Base-by-base conservation (phyloP, 2,797 vertebrate genomes). In the Taeniopygia guttata region DNA sequence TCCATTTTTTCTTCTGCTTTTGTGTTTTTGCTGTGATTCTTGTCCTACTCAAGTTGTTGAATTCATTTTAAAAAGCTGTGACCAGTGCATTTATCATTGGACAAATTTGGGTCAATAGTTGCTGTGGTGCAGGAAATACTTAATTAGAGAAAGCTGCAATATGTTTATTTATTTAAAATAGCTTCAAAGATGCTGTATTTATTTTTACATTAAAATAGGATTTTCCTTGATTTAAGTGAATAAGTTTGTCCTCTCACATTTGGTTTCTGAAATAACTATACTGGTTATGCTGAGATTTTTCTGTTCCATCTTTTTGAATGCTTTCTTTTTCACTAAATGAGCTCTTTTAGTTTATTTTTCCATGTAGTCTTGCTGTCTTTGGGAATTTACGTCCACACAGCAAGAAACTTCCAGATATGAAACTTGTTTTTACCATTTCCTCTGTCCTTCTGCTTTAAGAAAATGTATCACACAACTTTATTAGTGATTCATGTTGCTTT, bases 401-500 rank as follows among this genome's bases (percentile, higher is more conserved):
- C 16, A 30, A 49, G 55, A 49, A 60, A 30, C 14, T 13, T 75
- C 38, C 27, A 58, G 43, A 22, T 64, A 69, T 30, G 32, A 56
- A 36, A 48, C 13, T 34, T 4, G 6, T 54, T 74, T 81, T 68
- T 66, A 36, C 10, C 7, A 48, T 76, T 91, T 82, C 21, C 10
- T 80, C 32, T 68, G n/a, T 62, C 29, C 16, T 64, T 55, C 14
- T 63, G 5, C 16, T 72, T 59, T 32, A 89, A 74, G 22, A 23
- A 75, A 83, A 64, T 30, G 1, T 12, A 23, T 78, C 59, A 32
- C 14, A 63, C 27, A 66, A 23, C 16, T 77, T 54, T 15, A n/a
- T 30, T 66, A 22, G 15, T 48, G 32, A 8, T 30, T 59, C 1
- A 0, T 16, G 10, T 46, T 27, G 7, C 0, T 30, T 64, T 63